These are phyloP conservation scores for Eupithecia exiguata DNA, from an alignment of 2,888 invertebrate species.

Conservation along the genomic window DNA sequence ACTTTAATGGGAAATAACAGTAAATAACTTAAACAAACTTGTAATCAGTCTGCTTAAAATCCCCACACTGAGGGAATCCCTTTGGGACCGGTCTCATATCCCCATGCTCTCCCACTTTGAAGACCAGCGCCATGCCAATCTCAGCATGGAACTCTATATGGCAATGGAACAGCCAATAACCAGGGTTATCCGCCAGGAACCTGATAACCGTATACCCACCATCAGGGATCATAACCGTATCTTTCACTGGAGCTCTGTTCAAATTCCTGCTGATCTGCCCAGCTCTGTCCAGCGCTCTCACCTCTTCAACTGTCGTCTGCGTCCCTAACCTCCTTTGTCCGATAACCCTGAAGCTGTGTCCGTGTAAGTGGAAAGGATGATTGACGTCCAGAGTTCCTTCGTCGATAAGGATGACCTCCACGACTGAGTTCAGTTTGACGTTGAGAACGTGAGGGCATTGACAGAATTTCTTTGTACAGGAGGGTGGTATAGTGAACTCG, in stretches of 20 bases:
- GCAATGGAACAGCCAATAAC: constrained; percentile 96
- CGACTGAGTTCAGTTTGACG: constrained; percentile 88
- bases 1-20: not conserved
- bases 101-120: constrained; percentile 91
- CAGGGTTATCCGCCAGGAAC: constrained; percentile 93
- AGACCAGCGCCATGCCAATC: constrained; percentile 93
- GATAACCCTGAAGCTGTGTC: constrained; percentile 91
- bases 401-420: constrained; percentile 93
- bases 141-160: constrained; percentile 96
- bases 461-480: constrained; percentile 89
- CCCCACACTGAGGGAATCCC: constrained; percentile 90
- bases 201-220: constrained; percentile 94
- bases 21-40: constrained; percentile 1
- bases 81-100: constrained; percentile 89
- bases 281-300: constrained; percentile 86
- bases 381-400: constrained; percentile 91
- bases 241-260: constrained; percentile 90
- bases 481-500: constrained; percentile 85
- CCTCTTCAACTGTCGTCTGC: constrained; percentile 87
- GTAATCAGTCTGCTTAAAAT: constrained; percentile 27
- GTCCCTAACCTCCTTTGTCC: constrained; percentile 88
- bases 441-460: constrained; percentile 92
- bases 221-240: constrained; percentile 95
- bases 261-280: constrained; percentile 89
- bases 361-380: constrained; percentile 95